Conservation (phyloP, 2,888 invertebrate genomes). For the Vesta saturnalis region DNA sequence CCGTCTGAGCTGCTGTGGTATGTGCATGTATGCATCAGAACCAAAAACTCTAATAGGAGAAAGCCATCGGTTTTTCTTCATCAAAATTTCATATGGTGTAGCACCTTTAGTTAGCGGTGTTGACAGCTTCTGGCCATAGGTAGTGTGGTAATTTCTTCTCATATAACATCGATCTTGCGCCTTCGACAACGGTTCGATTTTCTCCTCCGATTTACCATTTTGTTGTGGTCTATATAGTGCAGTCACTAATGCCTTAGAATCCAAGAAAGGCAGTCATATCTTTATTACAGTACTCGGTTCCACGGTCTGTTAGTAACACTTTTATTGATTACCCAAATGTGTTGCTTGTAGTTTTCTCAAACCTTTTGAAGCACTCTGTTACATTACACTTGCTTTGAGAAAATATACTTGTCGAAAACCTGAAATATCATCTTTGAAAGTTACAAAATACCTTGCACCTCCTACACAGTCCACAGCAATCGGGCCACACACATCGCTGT, state of each 20-base stretch:
- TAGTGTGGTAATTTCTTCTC: conserved; percentile 44
- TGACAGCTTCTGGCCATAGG: conserved; percentile 57
- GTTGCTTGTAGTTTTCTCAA: conserved; percentile 3
- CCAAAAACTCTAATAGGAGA: conserved; percentile 10
- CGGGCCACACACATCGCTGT: conserved; percentile 38
- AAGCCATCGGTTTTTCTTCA: conserved; percentile 1
- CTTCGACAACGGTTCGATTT: conserved; percentile 11
- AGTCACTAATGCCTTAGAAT: conserved; percentile 43
- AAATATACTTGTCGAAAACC: conserved; percentile 35
- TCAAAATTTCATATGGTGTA: conserved; percentile 45
- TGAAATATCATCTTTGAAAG: conserved; percentile 39
- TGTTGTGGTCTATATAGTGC: conserved; percentile 7
- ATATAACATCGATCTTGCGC: conserved; percentile 17
- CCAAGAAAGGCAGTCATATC: conserved; percentile 35
- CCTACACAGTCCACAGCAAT: conserved; percentile 33
- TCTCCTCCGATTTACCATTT: conserved; percentile 15
- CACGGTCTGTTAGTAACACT: conserved; percentile 37
- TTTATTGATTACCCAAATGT: conserved; percentile 21
- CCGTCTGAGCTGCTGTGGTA: conserved; percentile 32
- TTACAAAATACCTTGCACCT: conserved; percentile 33
- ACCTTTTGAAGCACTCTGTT: conserved; percentile 21
- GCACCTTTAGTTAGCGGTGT: conserved; percentile 42
- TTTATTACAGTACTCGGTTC: conserved; percentile 11
- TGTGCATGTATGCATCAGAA: conserved; percentile 31
- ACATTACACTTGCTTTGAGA: conserved; percentile 36